A percentile compares a stretch with the other conserved stretches of the same genome.
Evolutionary conservation across 2,888 invertebrate species (phyloP).

Genomic region (Cephus pygmeus): DNA sequence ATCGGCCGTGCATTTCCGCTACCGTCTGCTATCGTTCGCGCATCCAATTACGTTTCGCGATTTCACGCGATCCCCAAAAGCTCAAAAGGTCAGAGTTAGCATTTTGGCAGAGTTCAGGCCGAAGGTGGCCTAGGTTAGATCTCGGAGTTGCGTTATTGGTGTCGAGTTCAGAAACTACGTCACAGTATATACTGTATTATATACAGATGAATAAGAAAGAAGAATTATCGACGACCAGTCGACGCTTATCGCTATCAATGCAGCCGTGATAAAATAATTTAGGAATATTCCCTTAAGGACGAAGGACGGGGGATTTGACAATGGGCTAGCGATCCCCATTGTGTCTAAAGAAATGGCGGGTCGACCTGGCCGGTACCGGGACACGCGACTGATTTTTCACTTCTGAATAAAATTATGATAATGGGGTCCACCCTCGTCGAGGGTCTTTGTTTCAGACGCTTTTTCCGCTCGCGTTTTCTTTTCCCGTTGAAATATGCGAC

Average conservation of each 20-base stretch:
- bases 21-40: no score
- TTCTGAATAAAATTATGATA: constrained; percentile 63
- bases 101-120: no score
- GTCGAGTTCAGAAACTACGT: no score
- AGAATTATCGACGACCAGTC: constrained; percentile 7
- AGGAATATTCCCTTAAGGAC: constrained; percentile 28
- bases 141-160: no score
- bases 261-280: constrained; percentile 44
- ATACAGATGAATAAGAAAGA: background rate
- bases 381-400: constrained; percentile 57
- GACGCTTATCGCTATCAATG: constrained; percentile 34
- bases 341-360: constrained; percentile 41
- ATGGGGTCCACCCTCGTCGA: constrained; percentile 34
- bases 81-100: no score
- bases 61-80: no score
- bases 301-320: constrained; percentile 33
- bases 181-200: background rate
- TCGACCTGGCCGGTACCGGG: constrained; percentile 27
- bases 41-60: no score
- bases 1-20: no score
- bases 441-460: constrained; percentile 49
- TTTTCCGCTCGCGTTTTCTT: constrained; percentile 24
- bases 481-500: constrained; percentile 32
- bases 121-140: no score
- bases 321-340: constrained; percentile 48